These are phyloP conservation scores for Eufriesea mexicana DNA, from an alignment of 1,140 invertebrate species.

Conservation along the genomic window DNA sequence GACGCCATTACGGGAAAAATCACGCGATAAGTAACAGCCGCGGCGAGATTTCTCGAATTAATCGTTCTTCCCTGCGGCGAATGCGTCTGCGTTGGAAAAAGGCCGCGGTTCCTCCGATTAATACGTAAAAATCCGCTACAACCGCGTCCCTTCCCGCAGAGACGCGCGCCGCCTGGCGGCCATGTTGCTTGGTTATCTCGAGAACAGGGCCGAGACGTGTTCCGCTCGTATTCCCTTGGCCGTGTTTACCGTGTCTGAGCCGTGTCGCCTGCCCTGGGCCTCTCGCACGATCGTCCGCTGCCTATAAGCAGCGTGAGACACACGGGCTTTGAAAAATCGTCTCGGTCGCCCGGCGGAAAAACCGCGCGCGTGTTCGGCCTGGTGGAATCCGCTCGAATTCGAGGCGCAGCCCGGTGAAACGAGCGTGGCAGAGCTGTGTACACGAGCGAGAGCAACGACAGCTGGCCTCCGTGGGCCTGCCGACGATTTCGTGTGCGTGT, in stretches of 20 bases:
- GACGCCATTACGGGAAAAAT: too few relatives aligned
- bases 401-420: constrained; percentile 66
- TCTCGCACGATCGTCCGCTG: constrained; percentile 10
- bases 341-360: constrained; percentile 18
- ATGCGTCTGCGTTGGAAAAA: too few relatives aligned
- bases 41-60: too few relatives aligned
- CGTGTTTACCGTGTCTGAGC: constrained; percentile 33
- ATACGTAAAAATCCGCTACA: constrained; percentile 34
- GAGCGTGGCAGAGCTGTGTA: constrained; percentile 61
- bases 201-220: constrained; percentile 42
- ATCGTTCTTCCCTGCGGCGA: too few relatives aligned
- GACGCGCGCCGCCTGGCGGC: neutral
- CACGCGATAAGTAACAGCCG: too few relatives aligned
- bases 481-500: constrained; percentile 15
- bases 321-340: constrained; percentile 64
- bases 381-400: constrained; percentile 72
- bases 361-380: constrained; percentile 60
- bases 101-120: neutral
- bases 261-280: constrained; percentile 22
- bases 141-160: neutral
- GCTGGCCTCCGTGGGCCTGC: constrained; percentile 60
- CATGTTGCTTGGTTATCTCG: constrained; percentile 40
- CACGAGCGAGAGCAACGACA: constrained; percentile 66
- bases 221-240: constrained; percentile 15
- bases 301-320: constrained; percentile 27